These are phyloP conservation scores for Drosophila serrata DNA, from an alignment of 1,140 invertebrate genomes.

Conservation along the genomic window DNA sequence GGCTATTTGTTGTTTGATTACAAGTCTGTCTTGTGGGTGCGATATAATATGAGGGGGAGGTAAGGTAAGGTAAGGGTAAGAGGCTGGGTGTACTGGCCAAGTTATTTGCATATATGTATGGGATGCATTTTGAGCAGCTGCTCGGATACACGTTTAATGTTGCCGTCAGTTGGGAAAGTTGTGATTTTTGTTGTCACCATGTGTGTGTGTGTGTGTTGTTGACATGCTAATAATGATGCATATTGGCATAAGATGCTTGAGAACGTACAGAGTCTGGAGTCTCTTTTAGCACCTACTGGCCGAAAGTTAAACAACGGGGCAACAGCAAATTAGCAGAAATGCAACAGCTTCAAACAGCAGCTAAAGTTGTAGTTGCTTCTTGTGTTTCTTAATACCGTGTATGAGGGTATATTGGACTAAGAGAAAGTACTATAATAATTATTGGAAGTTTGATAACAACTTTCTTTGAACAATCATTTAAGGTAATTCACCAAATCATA, in stretches of 20 bases:
- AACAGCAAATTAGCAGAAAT: conserved; percentile 71
- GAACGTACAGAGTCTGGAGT: conserved; percentile 44
- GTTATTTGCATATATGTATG: conserved; percentile 56
- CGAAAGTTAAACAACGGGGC: conserved; percentile 58
- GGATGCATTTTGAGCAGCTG: conserved; percentile 57
- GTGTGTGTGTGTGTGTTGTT: conserved; percentile 42
- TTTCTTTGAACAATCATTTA: too few species aligned
- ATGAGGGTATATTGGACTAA: not conserved
- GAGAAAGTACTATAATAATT: too few species aligned
- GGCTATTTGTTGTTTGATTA: conserved; percentile 70
- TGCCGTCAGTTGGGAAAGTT: conserved; percentile 74
- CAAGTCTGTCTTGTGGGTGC: conserved; percentile 70
- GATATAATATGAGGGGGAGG: conserved; percentile 13
- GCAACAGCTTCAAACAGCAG: conserved; percentile 19
- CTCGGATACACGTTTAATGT: conserved; percentile 59
- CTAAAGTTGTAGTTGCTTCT: conserved; percentile 41
- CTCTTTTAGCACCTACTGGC: conserved; percentile 70
- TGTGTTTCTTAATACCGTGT: conserved; percentile 4
- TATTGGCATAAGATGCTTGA: conserved; percentile 73
- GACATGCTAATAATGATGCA: conserved; percentile 79
- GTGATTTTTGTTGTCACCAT: conserved; percentile 70
- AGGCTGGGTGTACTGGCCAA: conserved; percentile 12
- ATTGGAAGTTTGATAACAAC: too few species aligned
- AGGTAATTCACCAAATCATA: too few species aligned
- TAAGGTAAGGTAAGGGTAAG: not conserved